Evolutionary conservation across 2,113 vertebrate genomes (phyloP).

Genomic region (Lamprologus callipterus): DNA sequence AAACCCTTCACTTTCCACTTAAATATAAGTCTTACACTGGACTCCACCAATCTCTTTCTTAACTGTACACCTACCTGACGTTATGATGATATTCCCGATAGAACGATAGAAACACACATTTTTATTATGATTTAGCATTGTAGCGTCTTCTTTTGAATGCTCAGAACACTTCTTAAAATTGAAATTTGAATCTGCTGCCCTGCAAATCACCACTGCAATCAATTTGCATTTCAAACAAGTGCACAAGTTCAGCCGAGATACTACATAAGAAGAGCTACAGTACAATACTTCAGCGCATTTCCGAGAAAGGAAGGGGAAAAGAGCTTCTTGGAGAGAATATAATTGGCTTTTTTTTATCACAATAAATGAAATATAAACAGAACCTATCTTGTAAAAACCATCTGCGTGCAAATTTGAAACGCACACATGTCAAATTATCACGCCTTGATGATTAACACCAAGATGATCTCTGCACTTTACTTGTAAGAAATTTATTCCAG

Average conservation of each 20-base stretch:
- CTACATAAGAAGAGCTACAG: background rate
- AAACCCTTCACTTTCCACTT: background rate
- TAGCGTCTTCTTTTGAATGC: background rate
- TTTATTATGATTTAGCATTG: background rate
- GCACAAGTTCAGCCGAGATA: background rate
- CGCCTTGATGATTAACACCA: background rate
- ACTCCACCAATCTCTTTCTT: background rate
- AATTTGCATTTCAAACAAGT: slow-evolving; percentile 14
- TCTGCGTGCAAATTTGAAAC: background rate
- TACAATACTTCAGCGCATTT: background rate
- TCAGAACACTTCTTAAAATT: background rate
- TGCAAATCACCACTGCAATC: background rate
- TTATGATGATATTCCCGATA: background rate
- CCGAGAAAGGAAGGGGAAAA: background rate
- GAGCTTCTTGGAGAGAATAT: background rate
- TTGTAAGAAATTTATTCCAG: background rate
- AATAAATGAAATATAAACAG: background rate
- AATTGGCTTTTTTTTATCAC: background rate
- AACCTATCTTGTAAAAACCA: background rate
- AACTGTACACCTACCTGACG: background rate
- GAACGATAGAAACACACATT: background rate
- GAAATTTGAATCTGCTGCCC: background rate
- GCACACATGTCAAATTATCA: background rate
- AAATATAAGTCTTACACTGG: background rate
- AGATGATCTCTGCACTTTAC: background rate